A percentile compares a stretch with the other conserved stretches of the same genome.
These are phyloP conservation scores for Trogon surrucura DNA, from an alignment of 2,113 vertebrate genomes.

Conservation along the genomic window DNA sequence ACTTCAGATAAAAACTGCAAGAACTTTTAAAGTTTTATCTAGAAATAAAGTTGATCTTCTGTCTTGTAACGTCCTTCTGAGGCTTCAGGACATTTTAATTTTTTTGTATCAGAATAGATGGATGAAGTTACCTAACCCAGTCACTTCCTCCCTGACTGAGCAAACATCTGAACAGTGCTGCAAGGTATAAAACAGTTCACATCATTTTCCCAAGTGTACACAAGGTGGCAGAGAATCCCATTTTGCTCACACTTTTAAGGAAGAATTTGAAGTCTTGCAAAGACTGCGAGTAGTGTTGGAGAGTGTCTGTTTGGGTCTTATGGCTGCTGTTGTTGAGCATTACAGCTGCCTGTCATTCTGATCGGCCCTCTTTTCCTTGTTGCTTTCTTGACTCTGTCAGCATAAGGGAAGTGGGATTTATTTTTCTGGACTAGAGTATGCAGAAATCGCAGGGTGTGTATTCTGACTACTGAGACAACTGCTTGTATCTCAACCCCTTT, in stretches of 20 bases:
- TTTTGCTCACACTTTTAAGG: not conserved
- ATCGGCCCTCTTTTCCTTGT: not conserved
- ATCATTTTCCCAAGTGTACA: not conserved
- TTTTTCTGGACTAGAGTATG: not conserved
- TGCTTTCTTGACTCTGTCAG: not conserved
- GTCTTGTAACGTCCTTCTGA: not conserved
- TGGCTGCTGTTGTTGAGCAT: not conserved
- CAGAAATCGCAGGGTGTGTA: not conserved
- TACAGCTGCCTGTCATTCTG: not conserved
- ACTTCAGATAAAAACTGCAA: not conserved
- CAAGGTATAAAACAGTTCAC: not conserved
- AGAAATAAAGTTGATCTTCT: not conserved
- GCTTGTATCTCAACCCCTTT: not conserved
- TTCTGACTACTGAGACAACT: not conserved
- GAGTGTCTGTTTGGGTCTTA: not conserved
- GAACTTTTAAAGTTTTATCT: not conserved
- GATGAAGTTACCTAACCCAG: fast-evolving
- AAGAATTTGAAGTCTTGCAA: not conserved
- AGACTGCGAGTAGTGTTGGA: not conserved
- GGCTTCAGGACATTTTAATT: not conserved
- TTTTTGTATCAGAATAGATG: not conserved
- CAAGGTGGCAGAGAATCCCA: not conserved
- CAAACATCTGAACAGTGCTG: not conserved
- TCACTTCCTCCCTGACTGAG: not conserved
- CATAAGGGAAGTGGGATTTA: not conserved